Evolutionary conservation across 2,888 invertebrate genomes (phyloP).

Genomic region (Cheilosia vulpina): DNA sequence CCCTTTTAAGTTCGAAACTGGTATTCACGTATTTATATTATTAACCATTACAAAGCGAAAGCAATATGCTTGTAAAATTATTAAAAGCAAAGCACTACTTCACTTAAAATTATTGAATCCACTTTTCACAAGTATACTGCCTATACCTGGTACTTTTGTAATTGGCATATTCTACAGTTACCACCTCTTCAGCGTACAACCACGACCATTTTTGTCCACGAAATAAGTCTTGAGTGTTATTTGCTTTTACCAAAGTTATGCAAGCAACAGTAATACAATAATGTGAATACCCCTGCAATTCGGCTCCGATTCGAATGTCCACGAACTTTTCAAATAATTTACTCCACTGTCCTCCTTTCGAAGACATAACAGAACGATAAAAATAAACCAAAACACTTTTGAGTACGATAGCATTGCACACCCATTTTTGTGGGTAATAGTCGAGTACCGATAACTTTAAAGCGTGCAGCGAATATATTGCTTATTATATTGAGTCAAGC

Average conservation of each 20-base stretch:
- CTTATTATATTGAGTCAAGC: conserved; percentile 1
- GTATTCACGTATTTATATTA: too few species aligned
- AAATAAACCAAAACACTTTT: conserved; percentile 5
- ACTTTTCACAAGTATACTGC: too few species aligned
- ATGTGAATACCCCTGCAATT: conserved; percentile 2
- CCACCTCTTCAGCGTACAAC: neutral
- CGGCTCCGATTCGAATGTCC: neutral
- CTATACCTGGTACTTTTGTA: neutral
- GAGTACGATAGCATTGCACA: conserved; percentile 46
- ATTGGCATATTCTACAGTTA: neutral
- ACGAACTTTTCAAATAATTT: conserved; percentile 32
- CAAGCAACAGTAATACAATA: conserved; percentile 38
- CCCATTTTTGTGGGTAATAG: conserved; percentile 34
- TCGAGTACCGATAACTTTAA: conserved; percentile 4
- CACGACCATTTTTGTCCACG: neutral
- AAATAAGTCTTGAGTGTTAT: conserved; percentile 8
- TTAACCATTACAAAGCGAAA: too few species aligned
- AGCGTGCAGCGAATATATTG: conserved; percentile 30
- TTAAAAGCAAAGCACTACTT: too few species aligned
- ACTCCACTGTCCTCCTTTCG: conserved; percentile 46
- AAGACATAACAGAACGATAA: conserved; percentile 4
- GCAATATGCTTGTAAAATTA: too few species aligned
- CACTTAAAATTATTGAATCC: too few species aligned
- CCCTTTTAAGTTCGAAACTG: too few species aligned
- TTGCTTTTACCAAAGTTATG: conserved; percentile 29